Base-by-base conservation (phyloP, 2,888 invertebrate genomes). In the Phasia obesa region DNA sequence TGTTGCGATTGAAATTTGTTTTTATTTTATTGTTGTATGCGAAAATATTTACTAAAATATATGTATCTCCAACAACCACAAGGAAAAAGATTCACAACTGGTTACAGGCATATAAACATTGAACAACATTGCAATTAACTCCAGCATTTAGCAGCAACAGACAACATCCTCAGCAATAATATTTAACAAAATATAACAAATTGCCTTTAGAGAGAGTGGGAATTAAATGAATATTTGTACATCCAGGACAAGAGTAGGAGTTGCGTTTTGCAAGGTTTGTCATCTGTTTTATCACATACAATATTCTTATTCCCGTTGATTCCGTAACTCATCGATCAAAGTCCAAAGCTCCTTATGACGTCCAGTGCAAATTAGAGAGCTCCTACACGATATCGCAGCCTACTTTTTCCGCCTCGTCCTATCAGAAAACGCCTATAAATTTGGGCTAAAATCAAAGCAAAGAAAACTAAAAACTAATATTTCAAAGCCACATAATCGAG, bases 101-200 rank as follows among this genome's bases (percentile, higher is more conserved):
- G 80, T 84, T 80, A 74, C 79, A 67, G 71, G 64, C 71, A 69
- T 69, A 42, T 44, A 76, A 44, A 57, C 42, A 25, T 2, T 11
- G 2, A 35, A 59, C 53, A 59, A 51, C 49, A 59, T n/a, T n/a
- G n/a, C n/a, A 49, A 38, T 19, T n/a, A n/a, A n/a, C n/a, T n/a
- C n/a, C 55, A 51, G 19, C 51, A 62, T 55, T n/a, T 23, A n/a
- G 17, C 62, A 67, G 62, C 73, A 76, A 67, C 71, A 47, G 19
- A 25, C 67, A 35, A 49, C 23, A 55, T 60, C 49, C 62, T 64
- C n/a, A n/a, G 49, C 60, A 76, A 73, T 42, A 55, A 74, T 42
- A 42, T 62, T 44, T 55, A 42, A 31, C 23, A 31, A 73, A 59
- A 35, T 59, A 35, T 21, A 62, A 60, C 44, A 70, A 42, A 47